Evolutionary conservation across 2,797 vertebrate genomes (phyloP).

Genomic region (Sparidentex hasta): DNA sequence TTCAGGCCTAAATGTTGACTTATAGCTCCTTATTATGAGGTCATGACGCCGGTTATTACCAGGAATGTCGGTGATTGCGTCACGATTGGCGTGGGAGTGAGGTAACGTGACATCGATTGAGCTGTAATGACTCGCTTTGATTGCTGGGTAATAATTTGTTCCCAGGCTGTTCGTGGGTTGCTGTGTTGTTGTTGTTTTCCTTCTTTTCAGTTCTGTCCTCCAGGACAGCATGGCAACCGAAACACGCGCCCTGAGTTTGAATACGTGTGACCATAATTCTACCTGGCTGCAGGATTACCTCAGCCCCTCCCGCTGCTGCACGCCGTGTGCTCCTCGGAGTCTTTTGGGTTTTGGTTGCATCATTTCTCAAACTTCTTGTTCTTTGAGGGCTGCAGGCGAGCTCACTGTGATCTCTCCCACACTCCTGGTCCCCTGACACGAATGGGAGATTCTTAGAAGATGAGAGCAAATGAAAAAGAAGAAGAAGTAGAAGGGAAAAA

Average conservation of each 20-base stretch:
- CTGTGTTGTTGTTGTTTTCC: neutral
- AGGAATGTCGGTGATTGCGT: constrained; percentile 17
- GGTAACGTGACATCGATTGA: constrained; percentile 20
- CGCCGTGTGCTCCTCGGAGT: neutral
- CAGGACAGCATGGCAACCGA: constrained; percentile 27
- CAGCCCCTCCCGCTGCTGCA: constrained; percentile 27
- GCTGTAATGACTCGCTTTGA: constrained; percentile 12
- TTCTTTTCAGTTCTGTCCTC: neutral
- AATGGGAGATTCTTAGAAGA: neutral
- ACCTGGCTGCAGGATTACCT: constrained; percentile 16
- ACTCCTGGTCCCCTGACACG: constrained; percentile 1
- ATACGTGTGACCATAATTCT: constrained; percentile 27
- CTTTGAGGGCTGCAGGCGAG: constrained; percentile 14
- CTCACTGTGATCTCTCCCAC: neutral
- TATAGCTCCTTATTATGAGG: neutral
- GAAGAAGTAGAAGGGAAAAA: too few species aligned
- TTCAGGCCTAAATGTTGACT: constrained; percentile 19
- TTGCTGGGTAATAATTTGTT: constrained; percentile 17
- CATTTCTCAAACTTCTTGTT: constrained; percentile 33
- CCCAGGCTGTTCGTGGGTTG: neutral
- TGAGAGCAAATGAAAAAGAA: neutral
- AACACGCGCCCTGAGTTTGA: constrained; percentile 51
- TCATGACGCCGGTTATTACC: neutral
- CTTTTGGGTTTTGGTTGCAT: constrained; percentile 21
- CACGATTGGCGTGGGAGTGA: constrained; percentile 40